Conservation (phyloP, 2,888 invertebrate species). For the Tanaodytes sp. region DNA sequence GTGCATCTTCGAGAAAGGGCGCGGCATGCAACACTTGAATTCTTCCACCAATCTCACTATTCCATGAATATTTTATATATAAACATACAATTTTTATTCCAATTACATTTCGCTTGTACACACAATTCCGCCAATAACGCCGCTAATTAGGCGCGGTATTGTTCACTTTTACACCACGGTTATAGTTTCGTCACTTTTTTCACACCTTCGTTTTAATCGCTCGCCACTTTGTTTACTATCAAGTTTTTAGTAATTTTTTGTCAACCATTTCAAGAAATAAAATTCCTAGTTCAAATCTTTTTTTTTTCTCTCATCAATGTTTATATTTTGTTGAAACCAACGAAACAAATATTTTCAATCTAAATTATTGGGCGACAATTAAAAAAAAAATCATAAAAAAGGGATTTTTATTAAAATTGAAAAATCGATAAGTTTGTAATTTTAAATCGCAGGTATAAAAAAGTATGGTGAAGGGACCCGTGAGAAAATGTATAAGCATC, state of each 20-base stretch:
- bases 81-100: constrained; percentile 49
- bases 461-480: constrained; percentile 44
- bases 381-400: too few relatives aligned
- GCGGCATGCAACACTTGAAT: constrained; percentile 53
- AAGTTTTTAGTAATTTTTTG: too few relatives aligned
- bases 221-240: too few relatives aligned
- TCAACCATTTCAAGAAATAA: too few relatives aligned
- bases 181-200: constrained; percentile 14
- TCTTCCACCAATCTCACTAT: constrained; percentile 54
- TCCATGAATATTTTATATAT: constrained; percentile 54
- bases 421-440: too few relatives aligned
- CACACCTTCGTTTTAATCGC: not conserved
- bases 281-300: too few relatives aligned
- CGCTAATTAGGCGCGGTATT: constrained; percentile 41
- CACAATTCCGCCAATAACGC: constrained; percentile 20
- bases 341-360: too few relatives aligned
- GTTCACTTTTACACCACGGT: constrained; percentile 5
- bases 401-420: too few relatives aligned
- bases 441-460: too few relatives aligned
- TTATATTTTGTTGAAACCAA: too few relatives aligned
- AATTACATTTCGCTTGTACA: constrained; percentile 40
- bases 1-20: constrained; percentile 62
- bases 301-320: too few relatives aligned
- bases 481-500: constrained; percentile 37
- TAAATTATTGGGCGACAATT: too few relatives aligned